Evolutionary conservation across 2,797 vertebrate genomes (phyloP).

Genomic region (Molossus alvarezi): DNA sequence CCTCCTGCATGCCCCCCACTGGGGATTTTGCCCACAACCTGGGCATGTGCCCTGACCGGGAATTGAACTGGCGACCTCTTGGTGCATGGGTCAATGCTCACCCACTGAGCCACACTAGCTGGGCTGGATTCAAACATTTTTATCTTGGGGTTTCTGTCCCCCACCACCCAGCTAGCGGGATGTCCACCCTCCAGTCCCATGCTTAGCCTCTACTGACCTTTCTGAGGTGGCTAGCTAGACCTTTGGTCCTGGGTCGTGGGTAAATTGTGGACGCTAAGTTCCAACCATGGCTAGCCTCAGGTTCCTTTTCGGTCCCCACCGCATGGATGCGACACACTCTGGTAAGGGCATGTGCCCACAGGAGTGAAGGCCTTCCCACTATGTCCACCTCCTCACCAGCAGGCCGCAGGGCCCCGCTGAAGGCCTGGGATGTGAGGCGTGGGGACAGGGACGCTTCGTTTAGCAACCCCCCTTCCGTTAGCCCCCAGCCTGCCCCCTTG

Average conservation of each 20-base stretch:
- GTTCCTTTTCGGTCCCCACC: neutral
- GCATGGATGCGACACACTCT: rapidly evolving
- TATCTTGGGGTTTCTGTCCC: neutral
- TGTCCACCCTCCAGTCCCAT: neutral
- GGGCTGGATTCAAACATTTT: neutral
- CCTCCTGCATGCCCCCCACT: too few relatives aligned
- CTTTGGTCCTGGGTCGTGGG: neutral
- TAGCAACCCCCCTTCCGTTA: neutral
- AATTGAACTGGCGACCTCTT: too few relatives aligned
- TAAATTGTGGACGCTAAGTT: slow-evolving; percentile 4
- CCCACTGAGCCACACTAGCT: too few relatives aligned
- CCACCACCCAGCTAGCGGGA: neutral
- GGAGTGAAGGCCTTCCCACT: neutral
- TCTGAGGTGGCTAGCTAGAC: neutral
- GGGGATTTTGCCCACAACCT: too few relatives aligned
- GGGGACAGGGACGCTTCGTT: neutral
- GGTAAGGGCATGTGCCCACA: neutral
- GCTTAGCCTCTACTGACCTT: neutral
- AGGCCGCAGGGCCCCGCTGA: neutral
- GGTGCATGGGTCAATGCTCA: too few relatives aligned
- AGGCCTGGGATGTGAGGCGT: neutral
- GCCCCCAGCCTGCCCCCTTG: neutral
- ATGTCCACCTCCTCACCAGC: neutral
- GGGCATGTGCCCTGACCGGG: too few relatives aligned
- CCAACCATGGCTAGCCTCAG: neutral